These are phyloP conservation scores for Dendrophyllia cribrosa DNA, from an alignment of 64 coral and sea anemone genomes.

Conservation along the genomic window DNA sequence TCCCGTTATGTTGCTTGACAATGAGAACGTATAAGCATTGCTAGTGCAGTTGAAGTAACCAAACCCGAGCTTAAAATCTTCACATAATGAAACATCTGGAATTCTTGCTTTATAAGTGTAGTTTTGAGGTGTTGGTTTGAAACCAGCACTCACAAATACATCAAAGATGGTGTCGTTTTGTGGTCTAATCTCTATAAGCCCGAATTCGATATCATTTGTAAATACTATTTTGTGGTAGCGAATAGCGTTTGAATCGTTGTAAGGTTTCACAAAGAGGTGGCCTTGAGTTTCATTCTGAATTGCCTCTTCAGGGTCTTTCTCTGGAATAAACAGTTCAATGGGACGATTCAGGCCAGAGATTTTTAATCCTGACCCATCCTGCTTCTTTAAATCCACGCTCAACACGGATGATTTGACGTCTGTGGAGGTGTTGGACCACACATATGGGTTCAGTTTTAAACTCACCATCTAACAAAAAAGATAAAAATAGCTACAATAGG, in stretches of 20 bases:
- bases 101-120: conserved; percentile 34
- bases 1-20: too few relatives aligned
- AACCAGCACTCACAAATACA: conserved; percentile 30
- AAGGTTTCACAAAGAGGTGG: too few relatives aligned
- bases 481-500: too few relatives aligned
- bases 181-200: conserved; percentile 10
- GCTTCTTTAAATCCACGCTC: conserved; percentile 5
- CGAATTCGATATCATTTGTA: neutral
- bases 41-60: conserved; percentile 1
- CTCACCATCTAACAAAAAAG: conserved; percentile 29
- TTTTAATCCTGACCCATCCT: neutral
- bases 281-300: conserved; percentile 42
- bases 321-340: conserved; percentile 47
- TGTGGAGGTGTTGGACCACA: conserved; percentile 4
- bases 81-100: conserved; percentile 26
- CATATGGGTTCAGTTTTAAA: conserved; percentile 39
- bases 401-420: conserved; percentile 41
- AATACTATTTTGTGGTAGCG: conserved; percentile 45
- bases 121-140: conserved; percentile 27
- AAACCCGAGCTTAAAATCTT: neutral
- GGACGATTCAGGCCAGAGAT: conserved; percentile 26
- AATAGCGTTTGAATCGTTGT: conserved; percentile 9
- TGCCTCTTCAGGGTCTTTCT: conserved; percentile 4
- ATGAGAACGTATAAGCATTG: conserved; percentile 33
- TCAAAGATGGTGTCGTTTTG: neutral